Evolutionary conservation across 2,113 vertebrate species (phyloP).

Genomic region (Sus scrofa): T2T-Sscrofa CM000824.6:93259001-93259500

Average conservation of each 20-base stretch:
- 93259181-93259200: background rate
- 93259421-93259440: background rate
- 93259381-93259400: background rate
- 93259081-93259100: background rate
- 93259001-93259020: background rate
- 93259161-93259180: background rate
- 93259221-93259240: background rate
- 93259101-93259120: background rate
- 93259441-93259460: background rate
- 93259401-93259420: background rate
- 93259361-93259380: background rate
- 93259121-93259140: rapidly evolving
- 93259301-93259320: background rate
- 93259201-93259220: too few relatives aligned
- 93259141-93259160: background rate
- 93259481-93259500: background rate
- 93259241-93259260: background rate
- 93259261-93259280: slow-evolving; percentile 57
- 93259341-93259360: background rate
- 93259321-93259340: slow-evolving; percentile 47
- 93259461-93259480: background rate
- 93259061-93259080: background rate
- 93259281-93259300: background rate
- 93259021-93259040: background rate
- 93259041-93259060: background rate